Evolutionary conservation across 2,797 vertebrate species (phyloP).

Genomic region (Helostoma temminkii): DNA sequence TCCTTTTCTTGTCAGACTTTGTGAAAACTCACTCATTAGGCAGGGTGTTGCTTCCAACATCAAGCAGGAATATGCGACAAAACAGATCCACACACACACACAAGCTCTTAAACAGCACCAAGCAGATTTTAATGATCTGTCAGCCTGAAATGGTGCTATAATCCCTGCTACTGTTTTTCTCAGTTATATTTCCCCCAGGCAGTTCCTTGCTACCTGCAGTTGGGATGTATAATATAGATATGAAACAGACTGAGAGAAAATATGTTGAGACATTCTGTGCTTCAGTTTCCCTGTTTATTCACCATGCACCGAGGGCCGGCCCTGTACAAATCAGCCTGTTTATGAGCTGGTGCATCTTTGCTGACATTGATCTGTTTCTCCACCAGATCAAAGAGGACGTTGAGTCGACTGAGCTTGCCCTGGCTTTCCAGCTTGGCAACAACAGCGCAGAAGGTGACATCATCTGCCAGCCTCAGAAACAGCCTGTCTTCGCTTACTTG

Average conservation of each 20-base stretch:
- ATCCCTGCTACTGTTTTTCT: background rate
- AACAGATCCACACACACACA: conserved; percentile 11
- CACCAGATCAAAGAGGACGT: conserved; percentile 84
- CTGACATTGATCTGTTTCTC: conserved; percentile 28
- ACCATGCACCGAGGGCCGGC: background rate
- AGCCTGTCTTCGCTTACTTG: conserved; percentile 87
- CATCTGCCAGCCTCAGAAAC: conserved; percentile 79
- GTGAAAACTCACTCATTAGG: conserved; percentile 9
- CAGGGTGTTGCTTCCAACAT: conserved; percentile 9
- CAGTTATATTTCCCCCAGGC: conserved; percentile 20
- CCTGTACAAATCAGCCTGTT: conserved; percentile 1
- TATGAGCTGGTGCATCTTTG: conserved; percentile 4
- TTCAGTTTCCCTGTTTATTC: conserved; percentile 18
- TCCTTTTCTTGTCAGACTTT: background rate
- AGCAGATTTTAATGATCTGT: conserved; percentile 32
- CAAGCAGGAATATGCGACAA: background rate
- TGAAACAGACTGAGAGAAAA: conserved; percentile 18
- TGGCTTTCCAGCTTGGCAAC: conserved; percentile 83
- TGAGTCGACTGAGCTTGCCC: conserved; percentile 84
- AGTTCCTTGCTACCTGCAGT: conserved; percentile 26
- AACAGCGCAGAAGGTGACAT: conserved; percentile 42
- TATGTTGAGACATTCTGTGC: conserved; percentile 5
- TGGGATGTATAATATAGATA: conserved; percentile 38
- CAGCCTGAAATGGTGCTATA: conserved; percentile 6
- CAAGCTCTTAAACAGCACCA: conserved; percentile 11